A percentile compares a stretch with the other conserved stretches of the same genome.
Evolutionary conservation across 1,140 invertebrate genomes (phyloP).

Genomic region (Drosophila lowei): DNA sequence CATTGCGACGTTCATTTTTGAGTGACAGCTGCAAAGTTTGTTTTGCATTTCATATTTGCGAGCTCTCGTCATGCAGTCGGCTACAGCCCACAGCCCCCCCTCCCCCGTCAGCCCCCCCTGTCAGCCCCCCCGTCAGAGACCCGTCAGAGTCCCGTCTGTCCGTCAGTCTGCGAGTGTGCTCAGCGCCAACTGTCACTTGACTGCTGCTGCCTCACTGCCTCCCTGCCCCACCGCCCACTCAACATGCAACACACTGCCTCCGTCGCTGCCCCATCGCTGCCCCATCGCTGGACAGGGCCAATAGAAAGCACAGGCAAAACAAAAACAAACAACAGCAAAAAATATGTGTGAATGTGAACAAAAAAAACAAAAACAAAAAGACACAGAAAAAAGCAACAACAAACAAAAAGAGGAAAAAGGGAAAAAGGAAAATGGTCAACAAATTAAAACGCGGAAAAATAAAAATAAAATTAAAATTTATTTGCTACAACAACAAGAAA

Average conservation of each 20-base stretch:
- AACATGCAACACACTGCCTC: conserved; percentile 25
- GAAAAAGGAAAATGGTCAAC: conserved; percentile 64
- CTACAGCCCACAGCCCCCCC: conserved; percentile 5
- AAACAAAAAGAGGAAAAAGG: conserved; percentile 9
- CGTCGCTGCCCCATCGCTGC: too few species aligned
- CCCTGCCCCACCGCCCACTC: conserved; percentile 13
- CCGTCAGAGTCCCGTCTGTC: conserved; percentile 4
- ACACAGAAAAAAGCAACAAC: conserved; percentile 24
- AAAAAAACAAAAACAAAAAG: conserved; percentile 11
- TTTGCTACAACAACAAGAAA: conserved; percentile 61
- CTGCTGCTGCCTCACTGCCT: conserved; percentile 47
- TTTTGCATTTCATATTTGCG: conserved; percentile 81
- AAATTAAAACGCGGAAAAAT: conserved; percentile 79
- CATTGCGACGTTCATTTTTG: conserved; percentile 75
- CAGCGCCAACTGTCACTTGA: conserved; percentile 76
- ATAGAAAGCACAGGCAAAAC: conserved; percentile 68
- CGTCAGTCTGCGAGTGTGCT: conserved; percentile 30
- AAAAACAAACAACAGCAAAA: conserved; percentile 39
- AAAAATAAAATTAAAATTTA: conserved; percentile 81
- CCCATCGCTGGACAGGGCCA: conserved; percentile 24
- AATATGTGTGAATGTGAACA: conserved; percentile 76
- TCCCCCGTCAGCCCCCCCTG: too few species aligned
- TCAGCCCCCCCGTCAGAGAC: neutral
- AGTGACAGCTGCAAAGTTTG: conserved; percentile 81
- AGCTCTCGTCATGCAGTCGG: conserved; percentile 17